Conservation (phyloP, 2,113 vertebrate species). For the Notothenia coriiceps region DNA sequence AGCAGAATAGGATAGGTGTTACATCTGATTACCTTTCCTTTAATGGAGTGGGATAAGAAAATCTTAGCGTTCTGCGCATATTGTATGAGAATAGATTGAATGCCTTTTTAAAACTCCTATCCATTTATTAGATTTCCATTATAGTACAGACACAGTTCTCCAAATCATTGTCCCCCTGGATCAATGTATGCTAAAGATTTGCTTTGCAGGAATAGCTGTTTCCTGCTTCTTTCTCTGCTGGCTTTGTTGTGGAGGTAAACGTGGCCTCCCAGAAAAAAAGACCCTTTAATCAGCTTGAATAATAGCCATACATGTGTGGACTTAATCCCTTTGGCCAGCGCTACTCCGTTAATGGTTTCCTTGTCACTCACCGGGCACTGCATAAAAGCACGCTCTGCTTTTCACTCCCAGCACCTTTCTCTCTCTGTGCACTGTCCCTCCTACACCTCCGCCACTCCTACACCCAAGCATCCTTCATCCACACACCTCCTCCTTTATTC, state of each 20-base stretch:
- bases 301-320: conserved; percentile 85
- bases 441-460: conserved; percentile 45
- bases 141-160: conserved; percentile 35
- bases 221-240: conserved; percentile 77
- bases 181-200: conserved; percentile 67
- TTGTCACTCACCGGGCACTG: conserved; percentile 82
- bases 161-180: conserved; percentile 52
- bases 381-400: conserved; percentile 82
- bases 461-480: conserved; percentile 61
- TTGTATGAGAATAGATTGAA: conserved; percentile 12
- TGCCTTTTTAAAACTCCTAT: conserved; percentile 21
- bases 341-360: conserved; percentile 85
- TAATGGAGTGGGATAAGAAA: neutral
- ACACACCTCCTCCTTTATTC: conserved; percentile 59
- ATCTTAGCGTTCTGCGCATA: neutral
- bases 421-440: conserved; percentile 54
- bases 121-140: conserved; percentile 43
- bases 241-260: conserved; percentile 82
- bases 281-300: conserved; percentile 84
- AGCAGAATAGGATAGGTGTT: neutral
- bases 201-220: conserved; percentile 69
- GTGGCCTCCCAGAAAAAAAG: conserved; percentile 76
- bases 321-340: conserved; percentile 83
- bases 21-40: neutral
- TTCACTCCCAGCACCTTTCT: conserved; percentile 81